phyloP scores from a whole-genome alignment of 2,113 vertebrate genomes.

The Python bivittatus region DNA sequence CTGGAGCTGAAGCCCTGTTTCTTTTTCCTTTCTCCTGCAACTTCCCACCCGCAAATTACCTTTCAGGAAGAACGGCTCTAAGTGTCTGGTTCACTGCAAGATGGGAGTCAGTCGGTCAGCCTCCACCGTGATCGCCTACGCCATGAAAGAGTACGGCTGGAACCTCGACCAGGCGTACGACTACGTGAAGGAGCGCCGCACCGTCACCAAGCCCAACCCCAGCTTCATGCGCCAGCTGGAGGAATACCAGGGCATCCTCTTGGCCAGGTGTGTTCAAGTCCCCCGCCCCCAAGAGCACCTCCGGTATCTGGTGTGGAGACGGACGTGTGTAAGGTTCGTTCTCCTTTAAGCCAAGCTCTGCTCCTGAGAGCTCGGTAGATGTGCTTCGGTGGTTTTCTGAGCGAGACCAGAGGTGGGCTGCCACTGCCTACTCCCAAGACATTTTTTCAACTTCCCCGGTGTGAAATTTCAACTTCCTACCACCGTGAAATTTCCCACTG shows the following conservation, averaged over 20 bases:
- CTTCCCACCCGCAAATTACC: not conserved
- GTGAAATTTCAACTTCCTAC: too few relatives aligned
- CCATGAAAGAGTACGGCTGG: conserved; percentile 99
- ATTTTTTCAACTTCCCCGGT: too few relatives aligned
- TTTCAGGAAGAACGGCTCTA: conserved; percentile 89
- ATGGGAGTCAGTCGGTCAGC: conserved; percentile 98
- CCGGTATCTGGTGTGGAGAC: too few relatives aligned
- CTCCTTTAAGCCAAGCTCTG: too few relatives aligned
- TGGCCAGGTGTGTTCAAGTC: conserved; percentile 88
- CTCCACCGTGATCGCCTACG: conserved; percentile 96
- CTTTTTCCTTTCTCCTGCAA: not conserved
- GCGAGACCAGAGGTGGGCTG: too few relatives aligned
- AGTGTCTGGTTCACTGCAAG: conserved; percentile 98
- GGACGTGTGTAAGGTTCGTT: too few relatives aligned
- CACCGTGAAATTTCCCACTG: too few relatives aligned
- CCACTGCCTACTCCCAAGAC: too few relatives aligned
- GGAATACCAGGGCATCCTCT: conserved; percentile 96
- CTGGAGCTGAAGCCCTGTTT: not conserved
- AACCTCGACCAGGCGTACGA: conserved; percentile 91
- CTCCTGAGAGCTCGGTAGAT: too few relatives aligned
- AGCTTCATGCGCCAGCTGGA: conserved; percentile 98
- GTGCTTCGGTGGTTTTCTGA: too few relatives aligned
- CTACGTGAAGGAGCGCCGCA: conserved; percentile 91
- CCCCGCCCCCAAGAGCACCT: too few relatives aligned
- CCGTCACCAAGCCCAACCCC: conserved; percentile 94